Percentiles rank a stretch among this genome's conserved stretches.
phyloP scores from a whole-genome alignment of 2,888 invertebrate species.

The Zeuzera pyrina region DNA sequence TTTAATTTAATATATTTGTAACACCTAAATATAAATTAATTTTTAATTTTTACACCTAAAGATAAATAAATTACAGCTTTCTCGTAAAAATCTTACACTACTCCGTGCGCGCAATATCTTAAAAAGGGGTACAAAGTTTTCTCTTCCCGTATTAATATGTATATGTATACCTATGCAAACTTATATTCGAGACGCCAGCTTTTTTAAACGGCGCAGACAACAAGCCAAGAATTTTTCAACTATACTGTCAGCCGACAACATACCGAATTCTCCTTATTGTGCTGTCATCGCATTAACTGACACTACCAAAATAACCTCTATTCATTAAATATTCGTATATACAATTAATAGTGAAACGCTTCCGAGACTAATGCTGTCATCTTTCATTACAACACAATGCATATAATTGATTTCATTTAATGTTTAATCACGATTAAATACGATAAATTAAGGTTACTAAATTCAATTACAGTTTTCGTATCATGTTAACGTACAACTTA shows the following conservation, averaged over 20 bases:
- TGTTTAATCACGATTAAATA: conserved; percentile 5
- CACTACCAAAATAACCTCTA: conserved; percentile 66
- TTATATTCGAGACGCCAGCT: conserved; percentile 29
- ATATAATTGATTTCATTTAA: conserved; percentile 44
- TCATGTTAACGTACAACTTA: background rate
- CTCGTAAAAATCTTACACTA: no score
- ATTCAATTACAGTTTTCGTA: conserved; percentile 18
- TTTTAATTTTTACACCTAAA: no score
- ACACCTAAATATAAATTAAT: no score
- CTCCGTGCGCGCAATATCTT: no score
- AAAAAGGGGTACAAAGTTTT: no score
- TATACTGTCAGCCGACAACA: conserved; percentile 47
- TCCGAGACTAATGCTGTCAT: conserved; percentile 43
- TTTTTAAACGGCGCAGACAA: conserved; percentile 31
- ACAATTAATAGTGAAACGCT: conserved; percentile 53
- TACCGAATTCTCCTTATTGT: conserved; percentile 57
- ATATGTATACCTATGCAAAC: no score
- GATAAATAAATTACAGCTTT: no score
- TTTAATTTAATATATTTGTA: no score
- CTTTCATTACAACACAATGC: conserved; percentile 40
- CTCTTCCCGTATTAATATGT: no score
- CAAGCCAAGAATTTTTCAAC: conserved; percentile 20
- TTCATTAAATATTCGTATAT: conserved; percentile 58
- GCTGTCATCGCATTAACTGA: conserved; percentile 63
- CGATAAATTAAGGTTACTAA: conserved; percentile 26